Conservation (phyloP, 2,888 invertebrate species). For the Pristionchus entomophagus region DNA sequence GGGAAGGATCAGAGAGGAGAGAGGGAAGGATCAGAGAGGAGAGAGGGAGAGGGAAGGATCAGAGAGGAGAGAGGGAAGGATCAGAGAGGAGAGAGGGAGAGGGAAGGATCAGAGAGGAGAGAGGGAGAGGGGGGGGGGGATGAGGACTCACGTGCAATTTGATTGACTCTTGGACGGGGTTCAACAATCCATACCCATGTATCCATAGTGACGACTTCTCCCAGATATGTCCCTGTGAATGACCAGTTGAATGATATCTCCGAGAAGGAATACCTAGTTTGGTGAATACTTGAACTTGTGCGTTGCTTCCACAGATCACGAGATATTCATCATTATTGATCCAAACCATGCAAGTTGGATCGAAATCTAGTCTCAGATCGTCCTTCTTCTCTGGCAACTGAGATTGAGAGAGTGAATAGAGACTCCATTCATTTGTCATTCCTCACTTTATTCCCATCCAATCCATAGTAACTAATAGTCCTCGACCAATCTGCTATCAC, state of each 20-base stretch:
- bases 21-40: no score
- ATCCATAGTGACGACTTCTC: slow-evolving; percentile 84
- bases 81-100: no score
- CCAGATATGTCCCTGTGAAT: slow-evolving; percentile 84
- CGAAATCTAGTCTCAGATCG: slow-evolving; percentile 80
- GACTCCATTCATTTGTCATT: slow-evolving; percentile 76
- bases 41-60: no score
- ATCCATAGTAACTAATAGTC: slow-evolving; percentile 89
- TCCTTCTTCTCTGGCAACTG: slow-evolving; percentile 50
- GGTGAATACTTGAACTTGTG: slow-evolving; percentile 85
- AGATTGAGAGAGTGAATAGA: slow-evolving; percentile 32
- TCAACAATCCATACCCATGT: slow-evolving; percentile 91
- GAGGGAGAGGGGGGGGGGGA: no score
- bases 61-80: no score
- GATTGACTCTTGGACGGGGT: slow-evolving; percentile 85
- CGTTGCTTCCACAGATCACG: slow-evolving; percentile 87
- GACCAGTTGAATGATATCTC: neutral
- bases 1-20: no score
- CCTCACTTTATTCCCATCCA: slow-evolving; percentile 86
- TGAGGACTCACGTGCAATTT: slow-evolving; percentile 63
- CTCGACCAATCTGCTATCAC: slow-evolving; percentile 95
- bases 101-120: no score
- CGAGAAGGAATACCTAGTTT: slow-evolving; percentile 79
- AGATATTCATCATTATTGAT: slow-evolving; percentile 87
- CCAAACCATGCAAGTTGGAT: slow-evolving; percentile 86